Evolutionary conservation across 2,888 invertebrate species (phyloP).

Genomic region (Drosophila anomelani): DNA sequence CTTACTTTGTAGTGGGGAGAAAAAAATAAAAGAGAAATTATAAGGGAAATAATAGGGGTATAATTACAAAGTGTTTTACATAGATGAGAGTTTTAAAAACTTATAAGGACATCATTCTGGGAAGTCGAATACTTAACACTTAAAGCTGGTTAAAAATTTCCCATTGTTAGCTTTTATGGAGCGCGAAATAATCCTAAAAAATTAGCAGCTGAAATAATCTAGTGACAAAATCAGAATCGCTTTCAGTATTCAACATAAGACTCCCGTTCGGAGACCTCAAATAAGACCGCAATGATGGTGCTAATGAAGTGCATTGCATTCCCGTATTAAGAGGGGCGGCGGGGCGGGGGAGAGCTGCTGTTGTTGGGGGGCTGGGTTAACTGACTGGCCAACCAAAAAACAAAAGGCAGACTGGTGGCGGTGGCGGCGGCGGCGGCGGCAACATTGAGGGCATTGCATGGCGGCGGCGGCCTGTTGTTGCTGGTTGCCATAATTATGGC

Average conservation of each 20-base stretch:
- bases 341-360: conserved; percentile 1
- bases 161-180: not conserved
- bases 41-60: not conserved
- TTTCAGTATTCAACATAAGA: conserved; percentile 31
- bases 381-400: conserved; percentile 76
- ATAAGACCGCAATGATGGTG: conserved; percentile 59
- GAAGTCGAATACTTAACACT: not conserved
- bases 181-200: not conserved
- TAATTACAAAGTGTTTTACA: not conserved
- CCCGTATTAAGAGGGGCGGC: conserved; percentile 14
- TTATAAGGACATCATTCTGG: too few relatives aligned
- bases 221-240: conserved; percentile 1
- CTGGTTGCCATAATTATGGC: conserved; percentile 78
- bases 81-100: rapidly evolving
- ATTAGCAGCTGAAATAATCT: not conserved
- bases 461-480: conserved; percentile 49
- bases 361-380: conserved; percentile 59
- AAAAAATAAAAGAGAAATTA: not conserved
- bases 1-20: not conserved
- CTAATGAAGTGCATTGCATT: conserved; percentile 74
- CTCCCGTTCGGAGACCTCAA: conserved; percentile 43
- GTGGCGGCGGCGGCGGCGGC: not conserved
- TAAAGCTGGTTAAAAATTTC: not conserved
- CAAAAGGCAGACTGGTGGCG: conserved; percentile 55
- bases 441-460: conserved; percentile 64